Conservation (phyloP, 2,797 vertebrate species). For the Melanogrammus aeglefinus region DNA sequence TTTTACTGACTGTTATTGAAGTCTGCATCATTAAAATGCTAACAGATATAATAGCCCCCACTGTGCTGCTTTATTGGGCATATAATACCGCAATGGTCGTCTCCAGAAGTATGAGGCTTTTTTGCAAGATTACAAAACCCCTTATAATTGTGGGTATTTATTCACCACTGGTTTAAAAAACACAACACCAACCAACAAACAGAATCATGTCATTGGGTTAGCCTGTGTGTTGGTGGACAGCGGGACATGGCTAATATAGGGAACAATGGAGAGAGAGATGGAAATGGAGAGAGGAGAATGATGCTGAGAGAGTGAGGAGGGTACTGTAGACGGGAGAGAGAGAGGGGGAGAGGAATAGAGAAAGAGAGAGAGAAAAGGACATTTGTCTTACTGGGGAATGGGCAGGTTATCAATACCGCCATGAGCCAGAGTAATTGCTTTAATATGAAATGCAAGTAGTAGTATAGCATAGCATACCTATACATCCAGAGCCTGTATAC, state of each 20-base stretch:
- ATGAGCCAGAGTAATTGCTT: slow-evolving; percentile 60
- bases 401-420: slow-evolving; percentile 60
- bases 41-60: not conserved
- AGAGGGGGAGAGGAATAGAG: slow-evolving; percentile 10
- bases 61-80: not conserved
- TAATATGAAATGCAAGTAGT: slow-evolving; percentile 61
- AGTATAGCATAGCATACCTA: slow-evolving; percentile 30
- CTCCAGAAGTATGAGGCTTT: not conserved
- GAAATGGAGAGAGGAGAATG: slow-evolving; percentile 27
- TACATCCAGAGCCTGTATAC: slow-evolving; percentile 54
- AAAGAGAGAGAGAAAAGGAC: slow-evolving; percentile 24
- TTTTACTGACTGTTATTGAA: not conserved
- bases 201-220: not conserved
- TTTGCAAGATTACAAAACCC: not conserved
- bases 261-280: slow-evolving; percentile 21
- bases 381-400: slow-evolving; percentile 61
- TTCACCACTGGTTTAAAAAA: not conserved
- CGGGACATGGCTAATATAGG: not conserved
- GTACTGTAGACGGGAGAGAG: not conserved
- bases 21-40: not conserved
- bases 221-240: not conserved
- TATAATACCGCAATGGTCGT: not conserved
- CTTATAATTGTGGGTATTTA: not conserved
- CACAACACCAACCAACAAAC: not conserved
- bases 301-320: not conserved